A percentile compares a stretch with the other conserved stretches of the same genome.
phyloP scores from a whole-genome alignment of 1,140 invertebrate genomes.

The Rhopalosiphum padi region DNA sequence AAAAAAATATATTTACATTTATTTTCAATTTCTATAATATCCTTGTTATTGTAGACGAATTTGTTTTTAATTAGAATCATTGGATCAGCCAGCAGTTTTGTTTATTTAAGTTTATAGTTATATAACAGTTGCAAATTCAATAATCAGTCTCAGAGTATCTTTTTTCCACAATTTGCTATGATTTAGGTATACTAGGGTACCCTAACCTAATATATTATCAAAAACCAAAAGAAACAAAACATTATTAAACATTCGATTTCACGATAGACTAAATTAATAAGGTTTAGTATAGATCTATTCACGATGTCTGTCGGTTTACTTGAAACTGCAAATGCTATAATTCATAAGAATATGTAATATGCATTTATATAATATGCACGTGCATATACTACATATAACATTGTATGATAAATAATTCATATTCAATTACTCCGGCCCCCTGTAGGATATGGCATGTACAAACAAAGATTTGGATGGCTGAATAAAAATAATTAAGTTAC shows the following conservation, averaged over 20 bases:
- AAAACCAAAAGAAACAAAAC: not conserved
- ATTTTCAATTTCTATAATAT: not conserved
- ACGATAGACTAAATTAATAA: not conserved
- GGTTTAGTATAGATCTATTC: not conserved
- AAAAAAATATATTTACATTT: not conserved
- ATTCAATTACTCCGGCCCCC: not conserved
- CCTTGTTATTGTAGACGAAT: not conserved
- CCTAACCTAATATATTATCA: not conserved
- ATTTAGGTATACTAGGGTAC: not conserved
- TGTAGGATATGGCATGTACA: not conserved
- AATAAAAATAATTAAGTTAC: not conserved
- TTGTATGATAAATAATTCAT: not conserved
- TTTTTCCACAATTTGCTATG: not conserved
- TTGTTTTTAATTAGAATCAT: not conserved
- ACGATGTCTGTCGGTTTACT: not conserved
- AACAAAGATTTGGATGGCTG: not conserved
- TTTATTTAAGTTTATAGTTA: constrained; percentile 13
- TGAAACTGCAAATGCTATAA: not conserved
- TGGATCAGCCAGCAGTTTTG: not conserved
- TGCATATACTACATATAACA: not conserved
- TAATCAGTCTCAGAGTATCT: not conserved
- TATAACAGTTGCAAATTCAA: not conserved
- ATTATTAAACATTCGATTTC: not conserved
- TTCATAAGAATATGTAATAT: not conserved
- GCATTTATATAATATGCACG: not conserved